These are phyloP conservation scores for Drosophila ananassae DNA, from an alignment of 1,140 invertebrate genomes.

Conservation along the genomic window DNA sequence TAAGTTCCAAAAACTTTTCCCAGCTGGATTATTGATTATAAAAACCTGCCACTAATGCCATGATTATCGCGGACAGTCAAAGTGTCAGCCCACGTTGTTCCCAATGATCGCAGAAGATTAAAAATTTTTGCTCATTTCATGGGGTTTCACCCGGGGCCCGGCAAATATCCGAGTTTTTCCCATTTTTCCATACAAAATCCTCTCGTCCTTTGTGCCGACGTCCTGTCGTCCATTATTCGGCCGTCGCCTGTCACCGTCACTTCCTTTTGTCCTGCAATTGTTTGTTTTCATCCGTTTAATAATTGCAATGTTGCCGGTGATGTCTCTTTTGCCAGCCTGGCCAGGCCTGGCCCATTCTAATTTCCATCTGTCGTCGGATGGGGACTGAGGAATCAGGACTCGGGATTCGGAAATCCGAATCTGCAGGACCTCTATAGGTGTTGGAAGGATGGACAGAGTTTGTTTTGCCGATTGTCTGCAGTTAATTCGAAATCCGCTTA, in stretches of 20 bases:
- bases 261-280: conserved; percentile 58
- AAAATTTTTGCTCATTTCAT: conserved; percentile 71
- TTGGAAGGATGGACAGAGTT: conserved; percentile 22
- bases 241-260: conserved; percentile 58
- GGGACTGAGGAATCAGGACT: conserved; percentile 7
- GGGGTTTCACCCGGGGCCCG: conserved; percentile 42
- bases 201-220: conserved; percentile 28
- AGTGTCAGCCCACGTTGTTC: conserved; percentile 39
- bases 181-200: conserved; percentile 41
- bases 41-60: conserved; percentile 40
- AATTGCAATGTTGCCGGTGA: conserved; percentile 64
- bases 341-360: conserved; percentile 45
- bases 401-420: conserved; percentile 24
- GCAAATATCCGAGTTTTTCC: conserved; percentile 53
- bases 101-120: conserved; percentile 35
- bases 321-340: conserved; percentile 54
- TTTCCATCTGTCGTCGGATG: conserved; percentile 47
- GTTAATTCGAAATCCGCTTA: conserved; percentile 72
- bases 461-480: conserved; percentile 60
- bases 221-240: conserved; percentile 46
- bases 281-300: conserved; percentile 64
- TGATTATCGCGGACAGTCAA: conserved; percentile 44
- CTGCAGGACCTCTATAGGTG: background rate
- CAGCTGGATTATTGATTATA: conserved; percentile 30
- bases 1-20: conserved; percentile 6